phyloP scores from a whole-genome alignment of 2,888 invertebrate genomes.

The Agapostemon virescens region DNA sequence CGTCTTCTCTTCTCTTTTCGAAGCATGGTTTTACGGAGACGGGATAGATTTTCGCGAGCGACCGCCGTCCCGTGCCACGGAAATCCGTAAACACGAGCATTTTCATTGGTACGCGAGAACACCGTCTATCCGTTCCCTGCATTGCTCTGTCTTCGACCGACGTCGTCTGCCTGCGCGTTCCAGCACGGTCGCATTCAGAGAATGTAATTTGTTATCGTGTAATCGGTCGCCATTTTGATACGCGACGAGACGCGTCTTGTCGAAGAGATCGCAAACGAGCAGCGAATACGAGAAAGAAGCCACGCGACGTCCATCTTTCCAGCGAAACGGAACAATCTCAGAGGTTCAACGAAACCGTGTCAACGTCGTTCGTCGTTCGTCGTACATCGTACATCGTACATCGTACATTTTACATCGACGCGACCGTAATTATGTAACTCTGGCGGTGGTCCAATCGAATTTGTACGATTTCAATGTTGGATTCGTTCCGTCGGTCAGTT shows the following conservation, averaged over 20 bases:
- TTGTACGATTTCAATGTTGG: not conserved
- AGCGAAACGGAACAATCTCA: too few relatives aligned
- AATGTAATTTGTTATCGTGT: not conserved
- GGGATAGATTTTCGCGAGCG: not conserved
- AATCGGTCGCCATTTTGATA: not conserved
- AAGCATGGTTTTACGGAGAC: not conserved
- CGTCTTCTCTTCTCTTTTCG: too few relatives aligned
- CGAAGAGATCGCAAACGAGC: not conserved
- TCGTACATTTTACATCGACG: not conserved
- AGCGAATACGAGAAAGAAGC: not conserved
- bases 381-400: not conserved
- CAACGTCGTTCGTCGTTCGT: too few relatives aligned
- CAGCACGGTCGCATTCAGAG: not conserved
- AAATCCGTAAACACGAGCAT: not conserved
- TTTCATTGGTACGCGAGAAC: not conserved
- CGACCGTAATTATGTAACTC: slow-evolving; percentile 22
- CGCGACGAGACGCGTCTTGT: not conserved
- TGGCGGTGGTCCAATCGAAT: slow-evolving; percentile 17
- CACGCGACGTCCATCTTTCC: too few relatives aligned
- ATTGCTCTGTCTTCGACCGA: not conserved
- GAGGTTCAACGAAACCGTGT: too few relatives aligned
- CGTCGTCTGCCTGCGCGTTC: not conserved
- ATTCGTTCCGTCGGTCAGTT: not conserved
- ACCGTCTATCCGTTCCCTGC: not conserved
- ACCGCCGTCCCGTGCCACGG: too few relatives aligned